These are phyloP conservation scores for Idaea biselata DNA, from an alignment of 2,888 invertebrate genomes.

Conservation along the genomic window DNA sequence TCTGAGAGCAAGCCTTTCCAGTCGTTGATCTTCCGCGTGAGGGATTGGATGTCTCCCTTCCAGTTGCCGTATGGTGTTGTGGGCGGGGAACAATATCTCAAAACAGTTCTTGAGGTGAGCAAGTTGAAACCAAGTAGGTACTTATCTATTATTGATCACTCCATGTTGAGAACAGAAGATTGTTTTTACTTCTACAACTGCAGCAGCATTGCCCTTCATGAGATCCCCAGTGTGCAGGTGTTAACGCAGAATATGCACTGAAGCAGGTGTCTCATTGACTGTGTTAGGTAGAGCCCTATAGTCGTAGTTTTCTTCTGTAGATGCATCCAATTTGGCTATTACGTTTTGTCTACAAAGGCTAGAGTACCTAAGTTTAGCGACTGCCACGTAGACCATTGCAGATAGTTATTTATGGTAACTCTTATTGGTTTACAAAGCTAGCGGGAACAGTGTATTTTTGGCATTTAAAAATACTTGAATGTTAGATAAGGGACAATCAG, in stretches of 20 bases:
- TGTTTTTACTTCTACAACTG: background rate
- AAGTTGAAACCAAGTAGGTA: background rate
- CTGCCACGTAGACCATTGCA: too few species aligned
- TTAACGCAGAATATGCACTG: too few species aligned
- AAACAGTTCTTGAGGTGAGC: slow-evolving; percentile 41
- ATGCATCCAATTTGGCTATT: too few species aligned
- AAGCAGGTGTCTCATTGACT: too few species aligned
- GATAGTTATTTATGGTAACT: too few species aligned
- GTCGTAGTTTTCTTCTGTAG: too few species aligned
- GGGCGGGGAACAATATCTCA: slow-evolving; percentile 90
- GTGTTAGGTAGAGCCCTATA: too few species aligned
- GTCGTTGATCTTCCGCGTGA: slow-evolving; percentile 88
- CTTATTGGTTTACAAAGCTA: background rate
- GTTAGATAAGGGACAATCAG: background rate
- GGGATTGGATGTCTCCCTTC: slow-evolving; percentile 97
- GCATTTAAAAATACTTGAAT: background rate
- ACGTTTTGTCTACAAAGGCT: too few species aligned
- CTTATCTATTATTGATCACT: too few species aligned
- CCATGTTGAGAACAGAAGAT: too few species aligned
- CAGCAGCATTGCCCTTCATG: background rate
- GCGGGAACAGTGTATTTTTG: background rate
- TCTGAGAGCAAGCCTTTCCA: slow-evolving; percentile 92
- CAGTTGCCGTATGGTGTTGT: slow-evolving; percentile 90
- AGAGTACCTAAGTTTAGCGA: too few species aligned
- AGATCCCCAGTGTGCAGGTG: too few species aligned